Conservation (phyloP, 2,888 invertebrate species). For the Temnothorax rugatulus region DNA sequence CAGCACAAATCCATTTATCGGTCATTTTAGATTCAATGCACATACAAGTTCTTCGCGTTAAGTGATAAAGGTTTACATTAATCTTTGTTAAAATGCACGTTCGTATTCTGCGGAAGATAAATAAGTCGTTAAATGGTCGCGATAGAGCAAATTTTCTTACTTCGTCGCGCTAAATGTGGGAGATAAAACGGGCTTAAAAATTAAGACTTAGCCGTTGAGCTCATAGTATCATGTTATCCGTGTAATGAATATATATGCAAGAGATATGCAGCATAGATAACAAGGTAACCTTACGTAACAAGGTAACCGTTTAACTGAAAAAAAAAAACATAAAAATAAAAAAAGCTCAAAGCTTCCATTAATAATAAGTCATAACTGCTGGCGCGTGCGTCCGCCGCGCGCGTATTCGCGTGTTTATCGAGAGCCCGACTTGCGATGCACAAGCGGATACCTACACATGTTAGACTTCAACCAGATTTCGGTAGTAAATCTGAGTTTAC, state of each 20-base stretch:
- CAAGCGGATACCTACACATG: slow-evolving; percentile 64
- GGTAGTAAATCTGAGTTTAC: slow-evolving; percentile 80
- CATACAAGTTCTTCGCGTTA: background rate
- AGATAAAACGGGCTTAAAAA: slow-evolving; percentile 54
- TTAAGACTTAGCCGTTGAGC: slow-evolving; percentile 50
- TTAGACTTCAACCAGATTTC: slow-evolving; percentile 77
- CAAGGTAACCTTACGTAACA: slow-evolving; percentile 7
- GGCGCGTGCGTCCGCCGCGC: background rate
- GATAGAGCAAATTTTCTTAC: slow-evolving; percentile 46
- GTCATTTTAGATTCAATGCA: slow-evolving; percentile 17
- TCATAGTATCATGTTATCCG: slow-evolving; percentile 34
- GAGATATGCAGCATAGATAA: slow-evolving; percentile 31
- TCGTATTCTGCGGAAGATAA: slow-evolving; percentile 26
- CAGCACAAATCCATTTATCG: background rate
- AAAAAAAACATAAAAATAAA: slow-evolving; percentile 52
- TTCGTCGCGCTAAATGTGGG: slow-evolving; percentile 27
- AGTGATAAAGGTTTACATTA: slow-evolving; percentile 39
- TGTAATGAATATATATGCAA: slow-evolving; percentile 54
- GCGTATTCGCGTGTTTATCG: slow-evolving; percentile 55
- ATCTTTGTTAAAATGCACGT: slow-evolving; percentile 35
- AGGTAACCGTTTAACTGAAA: slow-evolving; percentile 29
- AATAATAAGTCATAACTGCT: slow-evolving; percentile 48
- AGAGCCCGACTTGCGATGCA: slow-evolving; percentile 55
- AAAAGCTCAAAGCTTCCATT: slow-evolving; percentile 39
- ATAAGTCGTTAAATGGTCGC: slow-evolving; percentile 45